These are phyloP conservation scores for Hypercompe scribonia DNA, from an alignment of 2,888 invertebrate species.

Conservation along the genomic window DNA sequence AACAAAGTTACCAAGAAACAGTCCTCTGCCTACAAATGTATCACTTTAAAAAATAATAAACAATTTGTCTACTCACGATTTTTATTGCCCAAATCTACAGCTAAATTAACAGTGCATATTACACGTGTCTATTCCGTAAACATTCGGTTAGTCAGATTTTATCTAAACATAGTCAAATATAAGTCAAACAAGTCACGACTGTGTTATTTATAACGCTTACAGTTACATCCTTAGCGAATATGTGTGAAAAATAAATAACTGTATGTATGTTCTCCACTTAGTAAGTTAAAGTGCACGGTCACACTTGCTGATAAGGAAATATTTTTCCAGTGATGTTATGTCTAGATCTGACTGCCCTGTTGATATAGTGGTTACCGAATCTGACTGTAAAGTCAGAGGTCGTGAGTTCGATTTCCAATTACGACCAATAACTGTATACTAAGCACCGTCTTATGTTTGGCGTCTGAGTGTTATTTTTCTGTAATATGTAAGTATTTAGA, in stretches of 20 bases:
- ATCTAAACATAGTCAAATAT: conserved; percentile 18
- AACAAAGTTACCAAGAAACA: too few species aligned
- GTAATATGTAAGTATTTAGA: too few species aligned
- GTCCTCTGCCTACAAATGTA: too few species aligned
- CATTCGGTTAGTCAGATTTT: conserved; percentile 3
- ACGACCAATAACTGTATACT: too few species aligned
- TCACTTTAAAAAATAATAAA: too few species aligned
- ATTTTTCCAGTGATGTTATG: not conserved
- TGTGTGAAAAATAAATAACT: not conserved
- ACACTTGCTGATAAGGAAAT: not conserved
- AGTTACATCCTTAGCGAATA: conserved; percentile 10
- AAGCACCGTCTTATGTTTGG: too few species aligned
- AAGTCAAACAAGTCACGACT: conserved; percentile 39
- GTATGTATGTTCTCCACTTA: not conserved
- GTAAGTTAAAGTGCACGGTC: not conserved
- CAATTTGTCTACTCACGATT: too few species aligned
- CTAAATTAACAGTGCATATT: not conserved
- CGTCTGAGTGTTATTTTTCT: too few species aligned
- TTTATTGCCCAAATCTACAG: not conserved
- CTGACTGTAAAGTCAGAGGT: too few species aligned
- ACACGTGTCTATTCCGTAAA: not conserved
- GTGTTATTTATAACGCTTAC: conserved; percentile 33
- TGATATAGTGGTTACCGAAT: too few species aligned
- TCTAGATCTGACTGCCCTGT: too few species aligned
- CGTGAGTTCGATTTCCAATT: too few species aligned